Base-by-base conservation (phyloP, 2,888 invertebrate species). In the Bellardia pandia region DNA sequence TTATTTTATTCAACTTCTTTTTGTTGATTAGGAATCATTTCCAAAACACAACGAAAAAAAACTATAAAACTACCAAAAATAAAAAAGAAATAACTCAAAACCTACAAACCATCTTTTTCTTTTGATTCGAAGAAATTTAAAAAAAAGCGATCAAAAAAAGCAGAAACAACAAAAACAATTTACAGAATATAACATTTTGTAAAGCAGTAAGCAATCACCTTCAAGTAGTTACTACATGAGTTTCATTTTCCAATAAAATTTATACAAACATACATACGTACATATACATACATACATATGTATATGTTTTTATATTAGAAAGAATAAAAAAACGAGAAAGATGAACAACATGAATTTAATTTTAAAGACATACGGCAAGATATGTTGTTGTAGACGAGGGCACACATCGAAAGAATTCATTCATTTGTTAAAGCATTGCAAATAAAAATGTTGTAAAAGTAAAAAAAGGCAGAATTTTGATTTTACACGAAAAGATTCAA, bases 351-450 rank as follows among this genome's bases (percentile, higher is more conserved):
- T 51, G 62, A 72, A 75, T 85, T 80, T 80, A 86, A 87, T 81
- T 85, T 74, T 69, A 78, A 84, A 85, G 77, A 51, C 84, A 85
- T 81, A 84, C 78, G 74, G 77, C 69, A 64, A 82, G 64, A 79
- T 37, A 48, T 71, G 48, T 53, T 56, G 48, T 56, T 64, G 16
- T 48, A 66, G 33, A 77, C 16, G 48, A 62, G 40, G 45, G 30
- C 45, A 60, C 51, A 33, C 2, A 42, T n/a, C 9, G 56, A 74
- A 74, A 33, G 58, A 60, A 58, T 72, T 66, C 58, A 58, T 48
- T 76, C 48, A 71, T 71, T 53, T 11, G n/a, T 2, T 11, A 45
- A 45, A 45, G 13, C 13, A 45, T 45, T 45, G 3, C 9, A 45
- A 45, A 5, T 9, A 11, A 45, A 45, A 11, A 9, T 45, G 45